Evolutionary conservation across 2,113 vertebrate species (phyloP).

Genomic region (Phoxinus phoxinus): DNA sequence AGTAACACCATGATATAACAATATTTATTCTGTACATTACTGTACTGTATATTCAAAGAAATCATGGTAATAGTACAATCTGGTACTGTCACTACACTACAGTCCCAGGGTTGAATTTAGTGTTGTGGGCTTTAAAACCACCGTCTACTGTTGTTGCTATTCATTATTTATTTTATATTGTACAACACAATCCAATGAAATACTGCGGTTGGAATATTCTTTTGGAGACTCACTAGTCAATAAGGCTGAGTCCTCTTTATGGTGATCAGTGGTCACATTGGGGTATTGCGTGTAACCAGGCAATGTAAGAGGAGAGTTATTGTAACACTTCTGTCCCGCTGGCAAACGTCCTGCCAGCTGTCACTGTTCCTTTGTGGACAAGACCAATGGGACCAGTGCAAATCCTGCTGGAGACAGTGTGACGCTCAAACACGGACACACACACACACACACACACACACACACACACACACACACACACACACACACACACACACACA

Average conservation of each 20-base stretch:
- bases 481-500: constrained; percentile 13
- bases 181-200: neutral
- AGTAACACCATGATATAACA: neutral
- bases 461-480: constrained; percentile 14
- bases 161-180: neutral
- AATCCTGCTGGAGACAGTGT: constrained; percentile 78
- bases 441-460: constrained; percentile 13
- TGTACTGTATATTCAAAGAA: neutral
- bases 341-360: constrained; percentile 70
- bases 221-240: neutral
- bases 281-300: constrained; percentile 18
- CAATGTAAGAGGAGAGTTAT: constrained; percentile 33
- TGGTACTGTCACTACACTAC: neutral
- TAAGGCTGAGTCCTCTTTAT: neutral
- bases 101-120: neutral
- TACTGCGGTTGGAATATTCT: neutral
- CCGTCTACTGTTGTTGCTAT: neutral
- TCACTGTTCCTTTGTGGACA: constrained; percentile 73
- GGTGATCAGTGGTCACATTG: constrained; percentile 3
- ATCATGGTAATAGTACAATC: neutral
- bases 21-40: neutral
- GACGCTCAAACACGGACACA: constrained; percentile 57
- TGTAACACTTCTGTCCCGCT: constrained; percentile 38
- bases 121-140: neutral
- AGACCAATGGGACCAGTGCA: constrained; percentile 71